Base-by-base conservation (phyloP, 92 coral and sea anemone genomes). In the Porites evermanni region DNA sequence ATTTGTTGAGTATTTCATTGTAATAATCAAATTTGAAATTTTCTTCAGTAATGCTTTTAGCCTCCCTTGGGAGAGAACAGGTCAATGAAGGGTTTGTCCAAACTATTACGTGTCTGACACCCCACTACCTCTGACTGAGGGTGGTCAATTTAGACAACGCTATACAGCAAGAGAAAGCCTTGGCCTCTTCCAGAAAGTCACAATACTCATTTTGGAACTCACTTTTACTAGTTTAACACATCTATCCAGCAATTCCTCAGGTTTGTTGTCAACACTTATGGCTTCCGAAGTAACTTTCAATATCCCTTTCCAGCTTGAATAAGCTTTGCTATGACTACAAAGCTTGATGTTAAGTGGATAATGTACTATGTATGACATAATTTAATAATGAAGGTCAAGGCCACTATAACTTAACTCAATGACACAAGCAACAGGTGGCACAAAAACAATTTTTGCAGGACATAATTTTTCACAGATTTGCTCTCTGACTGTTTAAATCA, bases 371-470 rank as follows among this genome's bases (percentile, higher is more conserved):
- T 24, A 20, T 1, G 12, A 56, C 61, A 56, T 14, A 56, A 63
- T 63, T 7, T 14, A 9, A 79, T 6, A 51, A 67, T 19, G 20
- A 79, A 79, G 74, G 50, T 67, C 84, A 79, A 67, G 84, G 84
- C 17, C 74, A 79, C 20, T 6, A 23, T 14, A 54, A 58, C 19
- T 9, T 21, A 23, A 21, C 14, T 32, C 44, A 3, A 51, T 50
- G 17, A 51, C 9, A 23, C 64, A 21, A 17, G 8, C 56, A 47
- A 50, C 20, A 79, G 53, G 7, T 13, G 5, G 61, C 61, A 56
- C 16, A 56, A 56, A 56, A 11, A 8, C 61, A 11, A 56, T 38
- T 38, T 38, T 38, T 38, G 5, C 47, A 38, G 47, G 47, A 4
- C 4, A 38, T 4, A 38, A 38, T 38, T 38, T 38, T 38, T 38